Evolutionary conservation across 2,888 invertebrate genomes (phyloP), one percentile per base, ranked within the genome.

Genomic region (Coleophora flavipennella): DNA sequence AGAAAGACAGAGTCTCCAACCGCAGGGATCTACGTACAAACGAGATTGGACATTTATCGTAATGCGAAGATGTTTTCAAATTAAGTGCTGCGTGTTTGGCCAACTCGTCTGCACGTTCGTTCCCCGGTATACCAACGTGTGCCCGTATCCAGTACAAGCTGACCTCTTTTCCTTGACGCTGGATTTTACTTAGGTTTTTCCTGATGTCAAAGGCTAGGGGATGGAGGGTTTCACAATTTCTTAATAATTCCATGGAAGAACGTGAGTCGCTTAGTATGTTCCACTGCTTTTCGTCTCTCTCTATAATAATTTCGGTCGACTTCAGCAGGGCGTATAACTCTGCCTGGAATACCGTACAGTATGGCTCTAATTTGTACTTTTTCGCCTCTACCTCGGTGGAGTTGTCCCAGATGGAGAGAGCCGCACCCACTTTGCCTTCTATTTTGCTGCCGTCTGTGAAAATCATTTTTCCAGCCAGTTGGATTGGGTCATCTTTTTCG

Each of bases 181-280:
- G 3, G 3, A 6, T 6, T 3, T 20, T 20, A 3, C 6, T 40
- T 36, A 36, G 40, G 40, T 40, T 36, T 33, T 36, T 29, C 36
- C 36, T 31, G 40, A 33, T 40, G 33, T 36, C 36, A 33, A 33
- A 31, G 34, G 40, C 36, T 36, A 36, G 36, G 40, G 36, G 39
- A 34, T 39, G 33, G 34, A 34, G 39, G 33, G 33, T 34, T 31
- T 33, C 34, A 34, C 33, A 34, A 34, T 39, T 39, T n/a, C n/a
- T n/a, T n/a, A n/a, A n/a, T n/a, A n/a, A n/a, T n/a, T n/a, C n/a
- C n/a, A n/a, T n/a, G n/a, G n/a, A n/a, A n/a, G n/a, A n/a, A n/a
- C n/a, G n/a, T n/a, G n/a, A n/a, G n/a, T n/a, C n/a, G n/a, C n/a
- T n/a, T n/a, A n/a, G n/a, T n/a, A n/a, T n/a, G n/a, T n/a, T n/a